phyloP scores from a whole-genome alignment of 2,888 invertebrate species.

The Drosophila formosana region DNA sequence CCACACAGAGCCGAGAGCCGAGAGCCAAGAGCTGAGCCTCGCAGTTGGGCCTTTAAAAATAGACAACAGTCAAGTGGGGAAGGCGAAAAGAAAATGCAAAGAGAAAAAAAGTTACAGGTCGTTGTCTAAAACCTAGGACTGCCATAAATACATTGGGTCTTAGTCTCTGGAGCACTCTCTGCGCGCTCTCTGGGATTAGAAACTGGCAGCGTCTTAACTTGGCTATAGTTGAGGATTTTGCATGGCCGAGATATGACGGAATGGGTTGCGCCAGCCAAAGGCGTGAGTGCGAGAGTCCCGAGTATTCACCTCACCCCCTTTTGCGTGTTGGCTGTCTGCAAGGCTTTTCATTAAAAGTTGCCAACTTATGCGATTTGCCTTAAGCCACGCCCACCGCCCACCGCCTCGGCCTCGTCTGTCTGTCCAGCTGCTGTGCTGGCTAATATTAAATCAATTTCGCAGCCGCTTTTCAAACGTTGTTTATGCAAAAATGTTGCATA shows the following conservation, averaged over 20 bases:
- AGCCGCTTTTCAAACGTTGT: constrained; percentile 47
- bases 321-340: not conserved
- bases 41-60: constrained; percentile 65
- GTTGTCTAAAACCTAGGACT: constrained; percentile 58
- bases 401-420: not conserved
- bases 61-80: constrained; percentile 51
- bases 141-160: constrained; percentile 76
- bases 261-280: constrained; percentile 8
- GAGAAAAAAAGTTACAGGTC: constrained; percentile 22
- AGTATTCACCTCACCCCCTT: too few relatives aligned
- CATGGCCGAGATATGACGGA: constrained; percentile 22
- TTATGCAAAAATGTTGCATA: constrained; percentile 61
- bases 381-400: constrained; percentile 47
- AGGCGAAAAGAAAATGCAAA: not conserved
- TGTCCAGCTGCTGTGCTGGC: not conserved
- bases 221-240: constrained; percentile 71
- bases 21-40: not conserved
- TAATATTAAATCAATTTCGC: constrained; percentile 54
- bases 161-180: constrained; percentile 67
- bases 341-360: constrained; percentile 56
- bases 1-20: constrained; percentile 16
- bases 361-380: constrained; percentile 74
- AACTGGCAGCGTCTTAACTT: constrained; percentile 70
- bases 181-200: constrained; percentile 69
- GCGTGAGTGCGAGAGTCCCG: constrained; percentile 8